Conservation (phyloP, 2,888 invertebrate species). For the Tyria jacobaeae region DNA sequence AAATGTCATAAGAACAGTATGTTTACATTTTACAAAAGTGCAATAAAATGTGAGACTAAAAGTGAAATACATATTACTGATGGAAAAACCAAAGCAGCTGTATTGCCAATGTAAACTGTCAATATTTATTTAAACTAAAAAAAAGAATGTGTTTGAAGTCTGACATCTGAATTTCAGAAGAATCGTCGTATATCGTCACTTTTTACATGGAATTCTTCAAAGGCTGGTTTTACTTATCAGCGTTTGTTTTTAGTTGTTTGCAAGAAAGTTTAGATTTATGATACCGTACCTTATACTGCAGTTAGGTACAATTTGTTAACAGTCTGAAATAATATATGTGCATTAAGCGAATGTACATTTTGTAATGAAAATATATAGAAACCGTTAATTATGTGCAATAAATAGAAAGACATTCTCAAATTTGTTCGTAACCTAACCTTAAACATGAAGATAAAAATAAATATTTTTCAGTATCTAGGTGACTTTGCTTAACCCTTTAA, state of each 20-base stretch:
- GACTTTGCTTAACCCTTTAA: background rate
- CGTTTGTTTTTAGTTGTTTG: conserved; percentile 18
- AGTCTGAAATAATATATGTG: background rate
- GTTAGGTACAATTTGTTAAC: background rate
- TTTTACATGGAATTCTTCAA: conserved; percentile 34
- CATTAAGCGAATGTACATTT: conserved; percentile 9
- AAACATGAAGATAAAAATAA: background rate
- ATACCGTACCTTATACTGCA: background rate
- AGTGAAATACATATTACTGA: background rate
- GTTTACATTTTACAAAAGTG: conserved; percentile 1
- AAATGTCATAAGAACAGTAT: background rate
- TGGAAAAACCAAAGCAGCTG: conserved; percentile 30
- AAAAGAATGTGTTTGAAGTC: conserved; percentile 37
- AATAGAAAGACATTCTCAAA: background rate
- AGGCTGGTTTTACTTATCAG: conserved; percentile 31
- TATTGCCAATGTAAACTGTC: conserved; percentile 32
- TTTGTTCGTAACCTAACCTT: background rate
- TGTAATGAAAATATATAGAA: background rate
- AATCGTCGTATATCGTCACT: conserved; percentile 5
- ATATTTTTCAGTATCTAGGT: background rate
- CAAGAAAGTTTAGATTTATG: conserved; percentile 20
- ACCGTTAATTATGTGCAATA: too few species aligned
- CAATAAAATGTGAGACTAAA: conserved; percentile 1
- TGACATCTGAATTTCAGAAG: conserved; percentile 27
- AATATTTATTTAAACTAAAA: conserved; percentile 46